phyloP scores from a whole-genome alignment of 2,888 invertebrate genomes.

The Pemphredon lugubris region DNA sequence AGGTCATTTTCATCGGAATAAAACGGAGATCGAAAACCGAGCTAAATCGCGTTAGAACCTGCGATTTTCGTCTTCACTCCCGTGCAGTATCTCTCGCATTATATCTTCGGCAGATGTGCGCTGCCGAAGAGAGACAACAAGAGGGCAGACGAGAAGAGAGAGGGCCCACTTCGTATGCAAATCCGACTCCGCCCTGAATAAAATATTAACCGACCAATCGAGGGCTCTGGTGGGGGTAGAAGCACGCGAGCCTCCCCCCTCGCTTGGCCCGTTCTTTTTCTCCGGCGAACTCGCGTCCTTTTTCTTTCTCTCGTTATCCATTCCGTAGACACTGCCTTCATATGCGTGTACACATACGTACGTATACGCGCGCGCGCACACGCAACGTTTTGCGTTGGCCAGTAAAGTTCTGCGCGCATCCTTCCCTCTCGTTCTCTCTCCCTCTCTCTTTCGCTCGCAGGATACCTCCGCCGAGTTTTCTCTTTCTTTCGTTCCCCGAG shows the following conservation, averaged over 20 bases:
- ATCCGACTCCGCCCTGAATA: slow-evolving; percentile 76
- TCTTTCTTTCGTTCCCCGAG: slow-evolving; percentile 45
- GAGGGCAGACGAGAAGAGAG: slow-evolving; percentile 22
- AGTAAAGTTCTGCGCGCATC: slow-evolving; percentile 25
- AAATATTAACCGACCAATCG: slow-evolving; percentile 74
- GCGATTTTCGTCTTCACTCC: slow-evolving; percentile 5
- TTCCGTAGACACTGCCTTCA: slow-evolving; percentile 41
- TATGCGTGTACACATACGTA: slow-evolving; percentile 28
- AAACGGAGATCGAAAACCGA: too few relatives aligned
- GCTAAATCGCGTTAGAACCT: too few relatives aligned
- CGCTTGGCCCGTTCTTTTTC: slow-evolving; percentile 26
- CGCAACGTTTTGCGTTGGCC: slow-evolving; percentile 16
- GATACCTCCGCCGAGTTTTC: slow-evolving; percentile 8
- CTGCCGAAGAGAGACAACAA: slow-evolving; percentile 48
- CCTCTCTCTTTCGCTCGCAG: slow-evolving; percentile 1
- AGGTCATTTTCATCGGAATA: too few relatives aligned
- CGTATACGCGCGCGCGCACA: slow-evolving; percentile 31
- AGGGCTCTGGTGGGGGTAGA: slow-evolving; percentile 55
- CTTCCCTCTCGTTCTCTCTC: not conserved
- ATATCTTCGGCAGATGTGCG: slow-evolving; percentile 69
- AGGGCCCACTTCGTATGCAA: slow-evolving; percentile 73
- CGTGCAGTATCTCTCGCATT: slow-evolving; percentile 61
- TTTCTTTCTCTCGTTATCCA: slow-evolving; percentile 27
- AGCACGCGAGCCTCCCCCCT: slow-evolving; percentile 57
- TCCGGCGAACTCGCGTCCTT: slow-evolving; percentile 25